phyloP scores from a whole-genome alignment of 2,888 invertebrate species.

The Trachelus iudaicus region DNA sequence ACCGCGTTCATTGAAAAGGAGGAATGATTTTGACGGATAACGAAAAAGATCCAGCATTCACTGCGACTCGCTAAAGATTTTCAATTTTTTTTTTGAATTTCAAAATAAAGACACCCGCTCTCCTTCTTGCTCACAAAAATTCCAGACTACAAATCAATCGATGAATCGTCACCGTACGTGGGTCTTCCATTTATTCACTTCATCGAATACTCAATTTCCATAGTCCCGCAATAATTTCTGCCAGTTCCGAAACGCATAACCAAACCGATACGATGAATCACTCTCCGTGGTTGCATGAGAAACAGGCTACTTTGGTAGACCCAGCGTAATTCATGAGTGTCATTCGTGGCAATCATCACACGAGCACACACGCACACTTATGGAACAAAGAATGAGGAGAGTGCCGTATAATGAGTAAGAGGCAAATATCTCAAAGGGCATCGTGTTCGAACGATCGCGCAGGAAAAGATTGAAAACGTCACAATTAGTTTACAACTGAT shows the following conservation, averaged over 20 bases:
- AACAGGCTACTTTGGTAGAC: not conserved
- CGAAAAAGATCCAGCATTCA: not conserved
- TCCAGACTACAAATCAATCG: not conserved
- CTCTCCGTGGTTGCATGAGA: not conserved
- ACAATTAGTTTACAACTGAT: not conserved
- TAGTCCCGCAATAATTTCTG: not conserved
- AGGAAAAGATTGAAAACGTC: not conserved
- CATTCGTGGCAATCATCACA: not conserved
- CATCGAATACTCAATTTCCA: not conserved
- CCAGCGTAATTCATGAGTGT: not conserved
- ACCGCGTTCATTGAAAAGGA: not conserved
- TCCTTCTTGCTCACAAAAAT: not conserved
- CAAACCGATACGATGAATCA: not conserved
- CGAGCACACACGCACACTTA: not conserved
- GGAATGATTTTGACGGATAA: not conserved
- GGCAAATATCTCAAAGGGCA: not conserved
- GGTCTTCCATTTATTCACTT: not conserved
- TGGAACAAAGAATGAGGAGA: not conserved
- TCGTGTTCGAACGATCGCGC: not conserved
- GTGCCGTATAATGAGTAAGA: not conserved
- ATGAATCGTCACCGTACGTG: not conserved
- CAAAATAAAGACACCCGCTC: not conserved
- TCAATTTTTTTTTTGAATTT: not conserved
- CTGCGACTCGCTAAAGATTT: not conserved
- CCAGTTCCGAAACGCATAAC: not conserved